These are phyloP conservation scores for Drepanosiphum platanoidis DNA, from an alignment of 2,888 invertebrate species.

Conservation along the genomic window DNA sequence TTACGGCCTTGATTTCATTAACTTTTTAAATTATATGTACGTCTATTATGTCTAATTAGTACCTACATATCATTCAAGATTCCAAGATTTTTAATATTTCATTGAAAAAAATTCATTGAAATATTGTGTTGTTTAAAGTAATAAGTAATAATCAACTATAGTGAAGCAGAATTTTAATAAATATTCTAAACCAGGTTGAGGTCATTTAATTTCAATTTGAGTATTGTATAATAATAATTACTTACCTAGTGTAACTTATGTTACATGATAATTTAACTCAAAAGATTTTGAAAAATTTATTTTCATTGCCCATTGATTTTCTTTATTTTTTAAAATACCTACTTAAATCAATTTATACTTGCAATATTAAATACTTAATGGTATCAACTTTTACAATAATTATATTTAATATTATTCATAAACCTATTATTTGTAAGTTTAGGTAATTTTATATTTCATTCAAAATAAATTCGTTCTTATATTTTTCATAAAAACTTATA, in stretches of 20 bases:
- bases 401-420: no score
- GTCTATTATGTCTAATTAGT: background rate
- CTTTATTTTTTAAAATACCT: background rate
- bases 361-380: background rate
- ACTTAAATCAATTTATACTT: background rate
- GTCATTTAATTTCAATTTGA: slow-evolving; percentile 11
- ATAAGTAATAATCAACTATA: background rate
- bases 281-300: no score
- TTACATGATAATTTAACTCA: background rate
- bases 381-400: background rate
- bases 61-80: background rate
- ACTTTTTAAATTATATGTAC: background rate
- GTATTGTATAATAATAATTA: no score
- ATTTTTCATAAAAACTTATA: no score
- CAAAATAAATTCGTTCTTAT: no score
- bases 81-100: background rate
- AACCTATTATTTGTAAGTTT: no score
- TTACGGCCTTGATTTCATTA: slow-evolving; percentile 9
- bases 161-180: background rate
- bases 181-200: slow-evolving; percentile 15
- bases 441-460: no score
- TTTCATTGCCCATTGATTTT: background rate
- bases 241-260: background rate
- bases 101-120: background rate
- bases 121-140: background rate